Percentiles rank a stretch among this genome's conserved stretches.
phyloP scores from a whole-genome alignment of 1,140 invertebrate genomes.

The Zaprionus nigranus region DNA sequence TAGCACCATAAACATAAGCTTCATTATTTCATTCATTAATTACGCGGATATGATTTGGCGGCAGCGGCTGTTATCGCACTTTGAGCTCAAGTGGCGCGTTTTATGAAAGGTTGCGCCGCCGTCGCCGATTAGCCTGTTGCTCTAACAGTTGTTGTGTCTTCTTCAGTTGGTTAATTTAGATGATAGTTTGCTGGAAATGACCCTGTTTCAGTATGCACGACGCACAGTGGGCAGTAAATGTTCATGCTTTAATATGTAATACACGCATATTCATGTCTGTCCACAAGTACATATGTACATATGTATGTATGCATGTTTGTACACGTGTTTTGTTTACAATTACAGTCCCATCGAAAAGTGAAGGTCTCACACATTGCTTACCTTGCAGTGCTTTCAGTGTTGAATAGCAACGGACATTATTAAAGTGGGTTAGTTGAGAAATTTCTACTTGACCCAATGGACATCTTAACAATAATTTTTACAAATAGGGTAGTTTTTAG shows the following conservation, averaged over 20 bases:
- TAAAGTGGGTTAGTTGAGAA: neutral
- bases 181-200: constrained; percentile 17
- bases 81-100: constrained; percentile 70
- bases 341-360: too few relatives aligned
- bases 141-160: constrained; percentile 17
- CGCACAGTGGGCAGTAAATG: too few relatives aligned
- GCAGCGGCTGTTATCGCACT: constrained; percentile 33
- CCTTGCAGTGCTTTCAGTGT: neutral
- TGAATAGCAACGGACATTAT: neutral
- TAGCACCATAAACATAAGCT: neutral
- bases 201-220: too few relatives aligned
- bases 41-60: constrained; percentile 44
- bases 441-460: neutral
- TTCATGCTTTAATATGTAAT: too few relatives aligned
- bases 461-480: neutral
- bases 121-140: constrained; percentile 45
- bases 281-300: too few relatives aligned
- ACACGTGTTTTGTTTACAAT: too few relatives aligned
- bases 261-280: too few relatives aligned
- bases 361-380: neutral
- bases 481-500: constrained; percentile 5
- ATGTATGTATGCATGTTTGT: too few relatives aligned
- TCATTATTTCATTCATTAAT: constrained; percentile 45
- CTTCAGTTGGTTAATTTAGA: constrained; percentile 38
- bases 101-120: constrained; percentile 48